Evolutionary conservation across 2,113 vertebrate species (phyloP), one percentile per base, ranked within the genome.

Genomic region (Perognathus longimembris): DNA sequence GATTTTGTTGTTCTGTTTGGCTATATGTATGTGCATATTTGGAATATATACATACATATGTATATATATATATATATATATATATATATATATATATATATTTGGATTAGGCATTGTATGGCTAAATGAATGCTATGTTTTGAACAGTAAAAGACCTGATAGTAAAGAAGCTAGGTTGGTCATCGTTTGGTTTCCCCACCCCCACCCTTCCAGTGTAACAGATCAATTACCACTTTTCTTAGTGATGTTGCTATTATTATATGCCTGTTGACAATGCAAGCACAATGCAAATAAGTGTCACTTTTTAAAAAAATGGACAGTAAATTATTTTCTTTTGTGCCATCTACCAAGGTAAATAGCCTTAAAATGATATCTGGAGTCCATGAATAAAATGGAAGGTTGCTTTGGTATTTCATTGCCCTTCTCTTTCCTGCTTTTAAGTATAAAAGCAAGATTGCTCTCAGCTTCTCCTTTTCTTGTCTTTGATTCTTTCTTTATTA

Each of bases 1-100:
- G 93, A 75, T 96, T 97, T 97, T 97, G 96, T 97, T 97, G 96
- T 95, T 93, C 95, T 97, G 82, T 95, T 96, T 94, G 87, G 92
- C 96, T 97, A 45, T 45, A 11, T 45, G 45, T 45, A 11, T 45
- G 45, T 45, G 45, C 11, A 11, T 45, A 45, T 45, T 11, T 45
- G 11, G 6, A 45, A 7, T 45, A 18, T 15, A 54, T 54, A 54
- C 4, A 54, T 54, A 17, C 15, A 54, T 54, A 54, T 54, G 17
- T 54, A 54, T 54, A 54, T 54, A 54, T 54, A 54, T 54, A 89
- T 71, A 93, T 89, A 95, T 95, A 54, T 54, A 54, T 54, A 18
- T 45, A 54, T 54, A 18, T 54, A 54, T 54, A 18, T 32, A 66
- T 66, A 7, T 69, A 6, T 67, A n/a, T 34, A n/a, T 93, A 96